Evolutionary conservation across 2,797 vertebrate species (phyloP).

Genomic region (Scleropages formosus): DNA sequence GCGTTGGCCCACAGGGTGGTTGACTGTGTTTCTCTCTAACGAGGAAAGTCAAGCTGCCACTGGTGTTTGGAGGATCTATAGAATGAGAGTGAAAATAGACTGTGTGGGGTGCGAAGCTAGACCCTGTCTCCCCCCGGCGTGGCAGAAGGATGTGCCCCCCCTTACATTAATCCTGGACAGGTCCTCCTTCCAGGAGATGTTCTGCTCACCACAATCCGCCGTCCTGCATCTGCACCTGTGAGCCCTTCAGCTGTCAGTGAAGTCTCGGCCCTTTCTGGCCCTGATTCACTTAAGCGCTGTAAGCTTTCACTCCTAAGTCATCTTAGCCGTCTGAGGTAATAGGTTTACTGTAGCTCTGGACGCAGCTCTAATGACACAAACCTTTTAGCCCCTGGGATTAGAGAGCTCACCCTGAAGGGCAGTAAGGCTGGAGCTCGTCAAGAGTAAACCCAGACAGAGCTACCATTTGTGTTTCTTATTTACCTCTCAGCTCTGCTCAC

Average conservation of each 20-base stretch:
- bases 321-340: conserved; percentile 68
- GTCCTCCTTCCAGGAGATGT: too few relatives aligned
- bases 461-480: neutral
- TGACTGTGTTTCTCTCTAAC: too few relatives aligned
- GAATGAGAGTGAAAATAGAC: too few relatives aligned
- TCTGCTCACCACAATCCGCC: too few relatives aligned
- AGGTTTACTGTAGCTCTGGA: conserved; percentile 70
- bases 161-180: too few relatives aligned
- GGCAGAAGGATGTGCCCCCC: too few relatives aligned
- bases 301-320: conserved; percentile 71
- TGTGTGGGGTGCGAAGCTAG: too few relatives aligned
- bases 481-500: neutral
- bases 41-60: too few relatives aligned
- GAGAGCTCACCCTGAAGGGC: conserved; percentile 64
- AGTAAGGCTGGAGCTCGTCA: conserved; percentile 49
- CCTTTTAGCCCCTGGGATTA: conserved; percentile 68
- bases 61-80: too few relatives aligned
- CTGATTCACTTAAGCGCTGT: conserved; percentile 59
- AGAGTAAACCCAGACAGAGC: neutral
- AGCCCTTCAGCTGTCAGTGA: neutral
- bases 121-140: neutral
- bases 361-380: conserved; percentile 72
- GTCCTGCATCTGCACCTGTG: neutral
- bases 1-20: too few relatives aligned
- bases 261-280: conserved; percentile 55